Evolutionary conservation across 2,797 vertebrate species (phyloP), one percentile per base, ranked within the genome.

Genomic region (Sebastes ruberrimus): DNA sequence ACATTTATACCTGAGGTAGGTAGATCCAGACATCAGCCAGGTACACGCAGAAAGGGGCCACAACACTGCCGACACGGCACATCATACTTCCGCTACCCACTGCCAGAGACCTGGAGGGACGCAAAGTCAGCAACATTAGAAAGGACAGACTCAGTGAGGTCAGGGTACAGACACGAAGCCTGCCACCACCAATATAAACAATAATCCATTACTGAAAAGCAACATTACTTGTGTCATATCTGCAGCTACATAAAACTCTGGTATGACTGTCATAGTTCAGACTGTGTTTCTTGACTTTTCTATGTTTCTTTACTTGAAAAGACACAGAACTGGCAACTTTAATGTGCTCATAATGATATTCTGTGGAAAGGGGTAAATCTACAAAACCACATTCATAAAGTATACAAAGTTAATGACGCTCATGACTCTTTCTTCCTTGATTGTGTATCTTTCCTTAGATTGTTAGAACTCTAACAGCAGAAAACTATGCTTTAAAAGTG

Each of bases 81-180:
- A 97, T 97, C 97, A 97, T 97, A 74, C 96, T 98, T 27, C 98
- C 97, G 63, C 96, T 98, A 27, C 98, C 98, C 66, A 99, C 95
- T 1, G 97, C 97, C 89, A 97, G 92, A 0, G 97, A 96, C 90
- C 98, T 99, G 90, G 3, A 69, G 62, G 33, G 60, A 79, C 27
- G 62, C 14, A 71, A n/a, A 6, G 60, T 67, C 57, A 74, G 32
- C 6, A 53, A 18, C 38, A 38, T 30, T 28, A 49, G 20, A 69
- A 7, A 27, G 14, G 7, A 53, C 22, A 49, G 14, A 35, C 63
- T 75, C 18, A 35, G 52, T n/a, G 25, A 30, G 6, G 22, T 35
- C 32, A 55, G 7, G 14, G 11, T 18, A 14, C 20, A 57, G 22
- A n/a, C 10, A 55, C 10, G n/a, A 38, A 9, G 18, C n/a, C 32